phyloP scores from a whole-genome alignment of 2,113 vertebrate species.

The Phycodurus eques region DNA sequence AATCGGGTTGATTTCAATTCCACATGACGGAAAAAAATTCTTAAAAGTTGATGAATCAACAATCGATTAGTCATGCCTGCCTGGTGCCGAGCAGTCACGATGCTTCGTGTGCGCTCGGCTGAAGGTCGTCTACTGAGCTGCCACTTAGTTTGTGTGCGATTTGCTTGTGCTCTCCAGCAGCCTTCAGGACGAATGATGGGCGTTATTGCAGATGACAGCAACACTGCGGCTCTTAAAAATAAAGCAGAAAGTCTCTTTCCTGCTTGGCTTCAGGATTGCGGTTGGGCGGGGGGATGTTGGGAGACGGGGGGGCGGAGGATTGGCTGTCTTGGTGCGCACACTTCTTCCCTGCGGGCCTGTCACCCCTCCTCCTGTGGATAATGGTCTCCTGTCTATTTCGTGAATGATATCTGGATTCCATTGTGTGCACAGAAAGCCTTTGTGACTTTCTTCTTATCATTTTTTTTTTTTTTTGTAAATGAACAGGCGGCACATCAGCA shows the following conservation, averaged over 20 bases:
- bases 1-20: background rate
- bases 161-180: slow-evolving; percentile 57
- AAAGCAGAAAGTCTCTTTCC: slow-evolving; percentile 43
- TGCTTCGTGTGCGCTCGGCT: slow-evolving; percentile 2
- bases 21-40: background rate
- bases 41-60: background rate
- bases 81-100: slow-evolving; percentile 33
- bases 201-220: slow-evolving; percentile 63
- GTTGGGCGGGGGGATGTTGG: background rate
- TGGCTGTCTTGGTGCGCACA: slow-evolving; percentile 37
- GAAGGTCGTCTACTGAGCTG: background rate
- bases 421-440: slow-evolving; percentile 50
- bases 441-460: slow-evolving; percentile 35
- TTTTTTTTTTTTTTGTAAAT: slow-evolving; percentile 42
- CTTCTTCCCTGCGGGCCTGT: slow-evolving; percentile 44
- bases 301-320: background rate
- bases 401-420: slow-evolving; percentile 66
- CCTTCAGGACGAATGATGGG: slow-evolving; percentile 64
- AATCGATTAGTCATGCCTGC: slow-evolving; percentile 13
- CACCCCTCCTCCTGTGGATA: slow-evolving; percentile 55
- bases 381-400: slow-evolving; percentile 57
- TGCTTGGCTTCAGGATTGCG: slow-evolving; percentile 43
- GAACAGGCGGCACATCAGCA: slow-evolving; percentile 54
- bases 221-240: slow-evolving; percentile 52
- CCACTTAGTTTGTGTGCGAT: slow-evolving; percentile 24